These are phyloP conservation scores for Mobula birostris DNA, from an alignment of 2,113 vertebrate genomes.

Conservation along the genomic window DNA sequence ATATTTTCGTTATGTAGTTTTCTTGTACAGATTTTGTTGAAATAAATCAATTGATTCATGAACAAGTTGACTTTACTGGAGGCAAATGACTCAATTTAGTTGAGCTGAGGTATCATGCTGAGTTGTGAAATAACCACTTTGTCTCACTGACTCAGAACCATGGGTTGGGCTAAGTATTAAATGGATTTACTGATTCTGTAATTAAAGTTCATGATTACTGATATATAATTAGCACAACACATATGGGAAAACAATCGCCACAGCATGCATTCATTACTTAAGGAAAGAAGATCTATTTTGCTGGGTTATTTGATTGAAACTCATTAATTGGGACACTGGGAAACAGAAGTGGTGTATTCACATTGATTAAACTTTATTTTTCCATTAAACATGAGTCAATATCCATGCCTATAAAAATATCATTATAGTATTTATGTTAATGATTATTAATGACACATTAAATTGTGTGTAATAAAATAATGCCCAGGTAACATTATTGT, in stretches of 20 bases:
- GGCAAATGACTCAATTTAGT: background rate
- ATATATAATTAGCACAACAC: conserved; percentile 11
- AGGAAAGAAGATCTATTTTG: background rate
- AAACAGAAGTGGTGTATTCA: background rate
- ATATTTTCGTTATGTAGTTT: background rate
- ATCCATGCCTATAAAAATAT: background rate
- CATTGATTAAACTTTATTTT: background rate
- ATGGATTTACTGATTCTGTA: conserved; percentile 15
- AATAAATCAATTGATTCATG: conserved; percentile 17
- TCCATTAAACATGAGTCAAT: background rate
- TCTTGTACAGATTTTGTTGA: background rate
- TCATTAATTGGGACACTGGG: background rate
- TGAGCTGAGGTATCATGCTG: background rate
- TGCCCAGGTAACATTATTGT: background rate
- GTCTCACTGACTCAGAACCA: background rate
- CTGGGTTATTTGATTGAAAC: background rate
- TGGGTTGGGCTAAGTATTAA: background rate
- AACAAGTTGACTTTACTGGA: background rate
- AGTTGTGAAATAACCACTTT: background rate
- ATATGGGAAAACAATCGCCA: background rate
- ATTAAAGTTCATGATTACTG: conserved; percentile 31
- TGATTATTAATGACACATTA: background rate
- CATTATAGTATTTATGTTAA: background rate
- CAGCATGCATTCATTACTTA: background rate
- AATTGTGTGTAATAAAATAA: background rate